These are phyloP conservation scores for Idaea dimidiata DNA, from an alignment of 2,888 invertebrate genomes.

Conservation along the genomic window DNA sequence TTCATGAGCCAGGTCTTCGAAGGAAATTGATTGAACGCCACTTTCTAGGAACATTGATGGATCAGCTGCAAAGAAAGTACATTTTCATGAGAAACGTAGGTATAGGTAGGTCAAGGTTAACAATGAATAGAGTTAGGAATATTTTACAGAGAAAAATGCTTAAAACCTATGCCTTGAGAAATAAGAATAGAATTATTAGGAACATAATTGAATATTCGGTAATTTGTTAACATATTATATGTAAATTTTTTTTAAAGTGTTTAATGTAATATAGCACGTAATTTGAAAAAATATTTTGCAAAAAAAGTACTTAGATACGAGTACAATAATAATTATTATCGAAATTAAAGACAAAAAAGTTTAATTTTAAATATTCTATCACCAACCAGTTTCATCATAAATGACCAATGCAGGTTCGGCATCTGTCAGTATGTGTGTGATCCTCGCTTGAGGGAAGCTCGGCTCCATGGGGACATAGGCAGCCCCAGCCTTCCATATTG, in stretches of 20 bases:
- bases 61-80: constrained; percentile 49
- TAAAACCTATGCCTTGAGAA: no score
- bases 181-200: no score
- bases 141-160: no score
- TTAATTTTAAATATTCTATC: background rate
- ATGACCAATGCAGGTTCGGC: constrained; percentile 86
- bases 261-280: no score
- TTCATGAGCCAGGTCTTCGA: constrained; percentile 73
- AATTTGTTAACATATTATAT: no score
- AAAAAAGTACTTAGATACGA: background rate
- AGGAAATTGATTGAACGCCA: constrained; percentile 62
- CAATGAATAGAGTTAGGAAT: no score
- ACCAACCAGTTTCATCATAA: constrained; percentile 82
- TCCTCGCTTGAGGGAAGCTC: constrained; percentile 85
- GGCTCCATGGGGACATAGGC: constrained; percentile 92
- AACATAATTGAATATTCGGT: no score
- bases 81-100: background rate
- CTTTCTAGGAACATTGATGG: constrained; percentile 60
- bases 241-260: no score
- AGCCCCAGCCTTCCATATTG: constrained; percentile 90
- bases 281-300: no score
- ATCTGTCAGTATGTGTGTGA: constrained; percentile 88
- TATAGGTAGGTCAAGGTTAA: no score
- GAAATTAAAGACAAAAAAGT: background rate
- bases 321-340: background rate